Base-by-base conservation (phyloP, 2,797 vertebrate genomes). In the Champsocephalus esox region DNA sequence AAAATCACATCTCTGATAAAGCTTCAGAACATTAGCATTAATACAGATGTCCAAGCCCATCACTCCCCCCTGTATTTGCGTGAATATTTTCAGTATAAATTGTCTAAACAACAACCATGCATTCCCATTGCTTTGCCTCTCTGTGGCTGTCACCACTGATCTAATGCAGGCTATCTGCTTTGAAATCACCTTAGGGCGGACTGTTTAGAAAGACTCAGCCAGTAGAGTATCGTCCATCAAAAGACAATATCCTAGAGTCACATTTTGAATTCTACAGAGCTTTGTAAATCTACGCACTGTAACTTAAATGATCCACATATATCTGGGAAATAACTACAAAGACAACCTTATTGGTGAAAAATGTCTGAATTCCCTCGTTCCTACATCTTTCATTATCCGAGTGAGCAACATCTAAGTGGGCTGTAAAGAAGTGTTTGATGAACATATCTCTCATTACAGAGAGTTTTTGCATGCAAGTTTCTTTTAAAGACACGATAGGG, bases 401-500 rank as follows among this genome's bases (percentile, higher is more conserved):
- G n/a, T 46, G 1, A 1, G 17, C 41, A 38, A 14, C 21, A 5
- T 63, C 28, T 59, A 11, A 14, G 6, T 55, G 44, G 12, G 24
- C 5, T 60, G 50, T 49, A n/a, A 21, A 52, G 61, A 41, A 61
- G 56, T 52, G 50, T 58, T 6, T 21, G 69, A 70, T 82, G 75
- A 68, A 79, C 74, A 77, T 70, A 11, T 55, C 16, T 34, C 62
- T 5, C 24, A n/a, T 60, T 64, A 28, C 13, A 45, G 51, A 24
- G 49, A 77, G 28, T 28, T 28, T 28, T 5, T 87, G 73, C 79
- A 78, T 85, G 48, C 43, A 3, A 5, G 2, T 41, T 57, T 66
- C 49, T 70, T 64, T 54, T 24, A 0, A 51, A 55, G 70, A 80
- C 69, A 14, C 48, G 91, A 90, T 55, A 49, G 69, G 73, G 49